Evolutionary conservation across 2,888 invertebrate genomes (phyloP).

Genomic region (Oscheius sp.): DNA sequence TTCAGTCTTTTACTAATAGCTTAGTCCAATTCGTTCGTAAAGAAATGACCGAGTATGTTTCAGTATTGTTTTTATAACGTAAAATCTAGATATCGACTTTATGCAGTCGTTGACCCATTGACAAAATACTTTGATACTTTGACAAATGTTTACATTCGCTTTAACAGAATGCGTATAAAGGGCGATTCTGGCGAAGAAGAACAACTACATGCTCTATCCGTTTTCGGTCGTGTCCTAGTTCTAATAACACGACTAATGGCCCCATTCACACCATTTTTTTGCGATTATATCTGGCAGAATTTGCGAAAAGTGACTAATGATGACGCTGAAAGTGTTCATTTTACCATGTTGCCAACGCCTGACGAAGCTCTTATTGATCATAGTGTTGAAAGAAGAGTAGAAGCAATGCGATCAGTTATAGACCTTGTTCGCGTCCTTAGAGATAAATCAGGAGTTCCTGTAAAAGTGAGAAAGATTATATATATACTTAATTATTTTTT

Average conservation of each 20-base stretch:
- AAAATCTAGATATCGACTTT: conserved; percentile 83
- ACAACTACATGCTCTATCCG: conserved; percentile 84
- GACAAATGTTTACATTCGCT: conserved; percentile 97
- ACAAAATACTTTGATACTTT: conserved; percentile 96
- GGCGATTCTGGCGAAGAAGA: conserved; percentile 86
- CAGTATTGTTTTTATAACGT: too few relatives aligned
- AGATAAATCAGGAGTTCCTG: conserved; percentile 89
- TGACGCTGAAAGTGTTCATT: conserved; percentile 82
- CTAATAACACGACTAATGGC: conserved; percentile 92
- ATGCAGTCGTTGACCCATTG: conserved; percentile 91
- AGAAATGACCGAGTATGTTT: conserved; percentile 82
- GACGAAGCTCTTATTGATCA: conserved; percentile 78
- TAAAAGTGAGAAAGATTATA: conserved; percentile 77
- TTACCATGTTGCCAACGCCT: conserved; percentile 85
- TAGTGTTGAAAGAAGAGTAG: conserved; percentile 87
- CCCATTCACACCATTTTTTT: conserved; percentile 94
- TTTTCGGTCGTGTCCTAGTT: conserved; percentile 86
- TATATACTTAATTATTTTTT: conserved; percentile 33
- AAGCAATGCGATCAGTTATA: conserved; percentile 89
- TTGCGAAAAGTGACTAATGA: conserved; percentile 74
- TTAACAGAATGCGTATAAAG: conserved; percentile 93
- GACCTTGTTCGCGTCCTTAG: conserved; percentile 91
- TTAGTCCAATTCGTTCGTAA: conserved; percentile 85
- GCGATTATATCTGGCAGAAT: conserved; percentile 92
- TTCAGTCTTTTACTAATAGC: conserved; percentile 93